Evolutionary conservation across 2,113 vertebrate species (phyloP), one percentile per base, ranked within the genome.

Genomic region (Benitochromis conjunctus): DNA sequence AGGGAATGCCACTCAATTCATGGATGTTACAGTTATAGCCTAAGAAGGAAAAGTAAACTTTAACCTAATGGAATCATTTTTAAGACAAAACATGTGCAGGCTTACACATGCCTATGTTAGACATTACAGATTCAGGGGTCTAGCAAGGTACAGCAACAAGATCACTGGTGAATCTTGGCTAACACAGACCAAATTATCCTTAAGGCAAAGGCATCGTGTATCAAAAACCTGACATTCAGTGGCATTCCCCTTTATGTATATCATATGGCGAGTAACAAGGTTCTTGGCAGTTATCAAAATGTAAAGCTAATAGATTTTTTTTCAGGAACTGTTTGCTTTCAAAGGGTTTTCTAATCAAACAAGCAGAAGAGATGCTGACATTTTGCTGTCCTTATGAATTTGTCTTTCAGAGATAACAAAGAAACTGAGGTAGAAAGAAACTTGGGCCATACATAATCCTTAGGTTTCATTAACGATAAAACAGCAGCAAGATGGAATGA

Each of bases 371-470:
- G 90, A 85, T 88, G 88, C 83, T 91, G 89, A 93, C 88, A 91
- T 92, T 86, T 94, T 85, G 88, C 87, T 82, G 87, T 92, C 86
- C 85, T 89, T 76, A 82, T 91, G 85, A 96, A 96, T 94, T 97
- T 96, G 94, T 95, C 94, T 97, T 96, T 96, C 89, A 92, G 94
- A 97, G 96, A 97, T 95, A 97, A 97, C 95, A 92, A 97, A 97
- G 93, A 96, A 98, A 98, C 96, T 96, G 97, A 98, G 98, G 98
- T 98, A 98, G 97, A 97, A 97, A 97, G 95, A 80, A 97, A 98
- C 95, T 90, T 92, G 93, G 96, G 96, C 95, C 93, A 95, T 94
- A 96, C 93, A 94, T 96, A 95, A 96, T 95, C 95, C 95, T 94
- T 95, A 90, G 90, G 87, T 93, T 95, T 93, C 93, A 94, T 94